Evolutionary conservation across 1,140 invertebrate species (phyloP).

Genomic region (Anagrus nilaparvatae): DNA sequence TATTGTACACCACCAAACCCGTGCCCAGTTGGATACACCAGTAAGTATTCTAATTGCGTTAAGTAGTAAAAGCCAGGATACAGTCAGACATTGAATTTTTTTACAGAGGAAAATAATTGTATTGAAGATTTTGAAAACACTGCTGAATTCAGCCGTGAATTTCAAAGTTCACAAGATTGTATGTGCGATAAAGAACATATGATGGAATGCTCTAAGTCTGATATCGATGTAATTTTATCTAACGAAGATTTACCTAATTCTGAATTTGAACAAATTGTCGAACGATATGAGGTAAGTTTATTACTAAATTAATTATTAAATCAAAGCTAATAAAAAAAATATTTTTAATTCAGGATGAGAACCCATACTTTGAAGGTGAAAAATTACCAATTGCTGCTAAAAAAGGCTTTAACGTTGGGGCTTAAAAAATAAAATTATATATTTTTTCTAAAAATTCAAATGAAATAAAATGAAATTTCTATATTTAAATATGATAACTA

Average conservation of each 20-base stretch:
- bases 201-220: slow-evolving; percentile 72
- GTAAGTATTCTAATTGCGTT: slow-evolving; percentile 33
- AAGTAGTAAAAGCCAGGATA: no score
- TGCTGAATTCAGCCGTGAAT: slow-evolving; percentile 88
- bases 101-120: slow-evolving; percentile 72
- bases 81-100: slow-evolving; percentile 2
- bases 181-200: slow-evolving; percentile 98
- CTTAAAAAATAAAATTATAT: no score
- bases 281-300: slow-evolving; percentile 43
- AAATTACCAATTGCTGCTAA: slow-evolving; percentile 79
- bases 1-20: slow-evolving; percentile 99
- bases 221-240: slow-evolving; percentile 14
- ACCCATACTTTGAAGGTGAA: slow-evolving; percentile 71
- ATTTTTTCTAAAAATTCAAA: no score
- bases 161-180: slow-evolving; percentile 88
- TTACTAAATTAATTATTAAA: no score
- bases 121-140: slow-evolving; percentile 89
- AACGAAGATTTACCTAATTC: slow-evolving; percentile 28
- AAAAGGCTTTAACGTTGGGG: slow-evolving; percentile 62
- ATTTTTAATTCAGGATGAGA: slow-evolving; percentile 47
- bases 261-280: slow-evolving; percentile 45
- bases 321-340: not conserved
- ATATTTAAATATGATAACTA: no score
- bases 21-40: slow-evolving; percentile 80
- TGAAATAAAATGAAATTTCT: no score